Percentiles rank a stretch among this genome's conserved stretches.
Evolutionary conservation across 2,113 vertebrate species (phyloP).

Genomic region (Telmatochromis sp.): DNA sequence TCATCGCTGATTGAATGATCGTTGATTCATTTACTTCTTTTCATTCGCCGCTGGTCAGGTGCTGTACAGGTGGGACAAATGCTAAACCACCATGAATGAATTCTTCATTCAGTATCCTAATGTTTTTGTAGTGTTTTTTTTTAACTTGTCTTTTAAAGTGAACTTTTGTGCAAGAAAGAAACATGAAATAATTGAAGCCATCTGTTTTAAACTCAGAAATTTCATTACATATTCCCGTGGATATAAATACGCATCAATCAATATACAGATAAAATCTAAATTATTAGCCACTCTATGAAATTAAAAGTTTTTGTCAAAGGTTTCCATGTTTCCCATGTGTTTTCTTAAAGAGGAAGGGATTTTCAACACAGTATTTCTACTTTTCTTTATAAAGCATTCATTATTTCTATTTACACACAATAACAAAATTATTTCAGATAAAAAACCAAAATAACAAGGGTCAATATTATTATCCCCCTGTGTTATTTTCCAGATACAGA

Average conservation of each 20-base stretch:
- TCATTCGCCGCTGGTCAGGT: not conserved
- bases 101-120: not conserved
- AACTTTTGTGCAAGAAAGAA: not conserved
- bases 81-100: not conserved
- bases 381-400: not conserved
- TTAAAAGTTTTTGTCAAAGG: not conserved
- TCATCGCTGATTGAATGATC: not conserved
- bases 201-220: not conserved
- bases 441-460: accelerated
- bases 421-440: not conserved
- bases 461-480: not conserved
- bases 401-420: not conserved
- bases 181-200: not conserved
- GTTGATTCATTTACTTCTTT: not conserved
- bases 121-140: not conserved
- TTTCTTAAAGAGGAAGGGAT: not conserved
- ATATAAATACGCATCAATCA: not conserved
- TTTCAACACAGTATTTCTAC: not conserved
- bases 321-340: not conserved
- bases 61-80: not conserved
- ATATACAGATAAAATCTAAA: not conserved
- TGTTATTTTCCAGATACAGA: not conserved
- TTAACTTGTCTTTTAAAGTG: not conserved
- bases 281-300: not conserved
- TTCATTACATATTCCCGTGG: not conserved